phyloP scores from a whole-genome alignment of 23 tunicate species.

The Trididemnum nubilum region DNA sequence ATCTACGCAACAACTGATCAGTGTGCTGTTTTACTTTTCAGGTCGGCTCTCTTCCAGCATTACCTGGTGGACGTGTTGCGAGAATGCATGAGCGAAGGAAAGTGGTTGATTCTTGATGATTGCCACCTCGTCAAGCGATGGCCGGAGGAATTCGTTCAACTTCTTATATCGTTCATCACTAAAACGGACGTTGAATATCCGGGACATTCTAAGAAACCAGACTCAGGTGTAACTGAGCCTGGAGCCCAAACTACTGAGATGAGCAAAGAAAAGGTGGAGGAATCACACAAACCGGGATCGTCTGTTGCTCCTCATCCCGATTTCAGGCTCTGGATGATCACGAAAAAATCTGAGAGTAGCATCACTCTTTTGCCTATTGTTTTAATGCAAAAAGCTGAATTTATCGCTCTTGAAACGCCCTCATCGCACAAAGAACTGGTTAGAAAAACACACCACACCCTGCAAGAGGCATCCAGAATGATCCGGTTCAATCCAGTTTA shows the following conservation, averaged over 20 bases:
- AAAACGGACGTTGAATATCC: too few relatives aligned
- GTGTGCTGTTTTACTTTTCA: conserved; percentile 9
- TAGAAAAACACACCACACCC: conserved; percentile 31
- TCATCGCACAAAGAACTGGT: conserved; percentile 43
- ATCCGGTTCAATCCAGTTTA: not conserved
- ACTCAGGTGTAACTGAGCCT: not conserved
- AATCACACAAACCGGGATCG: not conserved
- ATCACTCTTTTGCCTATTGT: conserved; percentile 26
- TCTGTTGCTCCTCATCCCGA: conserved; percentile 12
- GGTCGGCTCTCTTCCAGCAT: conserved; percentile 59
- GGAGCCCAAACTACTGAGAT: too few relatives aligned
- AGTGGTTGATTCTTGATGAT: conserved; percentile 70
- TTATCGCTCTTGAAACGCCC: conserved; percentile 50
- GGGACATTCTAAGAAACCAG: not conserved
- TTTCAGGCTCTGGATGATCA: conserved; percentile 73
- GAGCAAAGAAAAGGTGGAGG: not conserved
- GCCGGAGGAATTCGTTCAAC: conserved; percentile 50
- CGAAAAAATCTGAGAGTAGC: not conserved
- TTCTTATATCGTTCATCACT: conserved; percentile 19
- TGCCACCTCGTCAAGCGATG: conserved; percentile 55
- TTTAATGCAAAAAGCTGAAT: conserved; percentile 30
- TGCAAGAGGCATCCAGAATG: not conserved
- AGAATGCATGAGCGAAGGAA: conserved; percentile 71
- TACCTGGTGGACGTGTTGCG: conserved; percentile 48
- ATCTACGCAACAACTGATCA: too few relatives aligned